Conservation (phyloP, 2,888 invertebrate species). For the Chrysotoxum bicinctum region DNA sequence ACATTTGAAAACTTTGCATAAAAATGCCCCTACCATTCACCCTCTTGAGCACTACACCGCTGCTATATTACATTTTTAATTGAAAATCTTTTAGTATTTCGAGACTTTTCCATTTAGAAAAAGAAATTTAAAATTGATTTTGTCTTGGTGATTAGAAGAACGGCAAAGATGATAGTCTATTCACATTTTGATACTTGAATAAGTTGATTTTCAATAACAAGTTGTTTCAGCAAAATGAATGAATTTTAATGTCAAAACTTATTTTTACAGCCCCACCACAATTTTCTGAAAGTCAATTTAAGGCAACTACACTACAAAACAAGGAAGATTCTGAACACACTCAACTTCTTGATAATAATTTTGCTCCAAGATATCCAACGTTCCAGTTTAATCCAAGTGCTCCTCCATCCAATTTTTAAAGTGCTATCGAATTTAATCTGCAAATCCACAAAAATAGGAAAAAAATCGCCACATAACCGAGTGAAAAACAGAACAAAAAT, state of each 20-base stretch:
- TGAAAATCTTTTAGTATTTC: no score
- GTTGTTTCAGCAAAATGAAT: neutral
- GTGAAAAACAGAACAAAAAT: conserved; percentile 16
- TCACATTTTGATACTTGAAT: no score
- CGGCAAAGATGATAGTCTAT: no score
- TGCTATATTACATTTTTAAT: no score
- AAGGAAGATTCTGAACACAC: conserved; percentile 85
- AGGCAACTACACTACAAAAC: conserved; percentile 85
- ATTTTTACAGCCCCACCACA: conserved; percentile 84
- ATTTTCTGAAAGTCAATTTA: conserved; percentile 85
- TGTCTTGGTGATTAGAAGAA: no score
- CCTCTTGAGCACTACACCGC: no score
- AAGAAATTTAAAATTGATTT: no score
- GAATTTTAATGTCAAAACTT: neutral
- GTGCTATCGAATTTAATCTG: conserved; percentile 26
- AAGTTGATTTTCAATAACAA: no score
- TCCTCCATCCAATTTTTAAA: conserved; percentile 79
- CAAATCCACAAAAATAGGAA: neutral
- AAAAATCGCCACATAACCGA: neutral
- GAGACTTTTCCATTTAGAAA: no score
- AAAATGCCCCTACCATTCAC: no score
- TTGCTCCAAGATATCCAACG: conserved; percentile 85
- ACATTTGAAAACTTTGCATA: no score
- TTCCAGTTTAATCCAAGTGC: conserved; percentile 84
- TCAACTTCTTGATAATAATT: conserved; percentile 82